phyloP scores from a whole-genome alignment of 2,113 vertebrate genomes.

The Puntigrus tetrazona region DNA sequence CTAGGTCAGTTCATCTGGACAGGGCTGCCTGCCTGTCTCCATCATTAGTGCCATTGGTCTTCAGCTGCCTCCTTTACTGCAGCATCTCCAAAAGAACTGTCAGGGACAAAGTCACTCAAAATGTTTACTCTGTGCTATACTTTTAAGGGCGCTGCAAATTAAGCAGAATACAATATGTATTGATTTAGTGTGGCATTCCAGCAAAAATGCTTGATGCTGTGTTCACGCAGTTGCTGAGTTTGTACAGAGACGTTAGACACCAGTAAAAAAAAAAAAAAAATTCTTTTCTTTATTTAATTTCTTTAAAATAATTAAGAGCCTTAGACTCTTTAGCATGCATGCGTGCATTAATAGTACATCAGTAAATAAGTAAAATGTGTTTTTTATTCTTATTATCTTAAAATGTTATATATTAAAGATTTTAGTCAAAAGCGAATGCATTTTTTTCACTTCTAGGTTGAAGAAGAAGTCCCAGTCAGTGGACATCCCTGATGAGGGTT shows the following conservation, averaged over 20 bases:
- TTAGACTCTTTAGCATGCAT: too few species aligned
- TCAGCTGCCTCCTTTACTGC: neutral
- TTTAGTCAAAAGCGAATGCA: too few species aligned
- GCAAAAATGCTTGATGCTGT: neutral
- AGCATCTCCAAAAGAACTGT: neutral
- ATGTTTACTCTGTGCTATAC: neutral
- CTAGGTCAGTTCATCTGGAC: slow-evolving; percentile 19
- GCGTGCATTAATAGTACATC: too few species aligned
- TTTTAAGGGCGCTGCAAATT: too few species aligned
- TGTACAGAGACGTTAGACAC: neutral
- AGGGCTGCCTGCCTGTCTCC: neutral
- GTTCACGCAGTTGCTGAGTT: neutral
- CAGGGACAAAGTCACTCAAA: neutral
- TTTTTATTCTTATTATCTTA: too few species aligned
- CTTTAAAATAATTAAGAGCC: too few species aligned
- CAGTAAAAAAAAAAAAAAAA: neutral
- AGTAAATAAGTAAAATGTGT: too few species aligned
- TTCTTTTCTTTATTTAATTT: too few species aligned
- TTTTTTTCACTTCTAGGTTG: slow-evolving; percentile 14
- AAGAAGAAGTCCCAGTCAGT: slow-evolving; percentile 55
- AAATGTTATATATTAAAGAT: too few species aligned
- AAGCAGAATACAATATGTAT: neutral
- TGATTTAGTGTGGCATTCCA: neutral
- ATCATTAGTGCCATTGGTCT: neutral
- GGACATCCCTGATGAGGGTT: slow-evolving; percentile 52